Evolutionary conservation across 2,888 invertebrate genomes (phyloP).

Genomic region (Watsonalla cultraria): DNA sequence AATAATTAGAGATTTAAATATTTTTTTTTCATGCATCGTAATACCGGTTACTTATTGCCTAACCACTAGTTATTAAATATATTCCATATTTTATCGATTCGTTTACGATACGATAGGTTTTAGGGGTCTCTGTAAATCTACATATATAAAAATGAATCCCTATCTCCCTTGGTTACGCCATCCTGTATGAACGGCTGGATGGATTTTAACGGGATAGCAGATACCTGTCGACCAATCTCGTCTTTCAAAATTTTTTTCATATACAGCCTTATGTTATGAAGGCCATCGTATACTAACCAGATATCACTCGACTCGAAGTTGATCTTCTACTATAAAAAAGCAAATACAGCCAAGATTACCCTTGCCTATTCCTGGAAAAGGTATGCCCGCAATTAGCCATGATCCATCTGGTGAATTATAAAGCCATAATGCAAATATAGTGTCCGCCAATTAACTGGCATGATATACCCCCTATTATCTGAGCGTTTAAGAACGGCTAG

Average conservation of each 20-base stretch:
- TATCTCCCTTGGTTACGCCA: too few species aligned
- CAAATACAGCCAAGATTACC: too few species aligned
- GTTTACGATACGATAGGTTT: neutral
- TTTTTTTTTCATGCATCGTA: neutral
- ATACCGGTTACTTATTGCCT: neutral
- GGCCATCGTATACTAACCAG: too few species aligned
- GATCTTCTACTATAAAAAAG: too few species aligned
- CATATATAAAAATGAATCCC: too few species aligned
- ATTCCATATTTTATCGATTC: neutral
- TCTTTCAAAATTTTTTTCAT: too few species aligned
- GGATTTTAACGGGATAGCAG: too few species aligned
- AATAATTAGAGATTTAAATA: constrained; percentile 17
- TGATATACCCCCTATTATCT: constrained; percentile 18
- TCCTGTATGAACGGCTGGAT: too few species aligned
- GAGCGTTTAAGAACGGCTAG: too few species aligned
- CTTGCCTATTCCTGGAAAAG: neutral
- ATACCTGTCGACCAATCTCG: too few species aligned
- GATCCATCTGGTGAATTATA: neutral
- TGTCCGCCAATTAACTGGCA: constrained; percentile 21
- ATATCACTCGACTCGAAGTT: too few species aligned
- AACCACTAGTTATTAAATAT: neutral
- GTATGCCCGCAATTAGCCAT: neutral
- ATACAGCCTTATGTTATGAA: too few species aligned
- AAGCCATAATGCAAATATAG: constrained; percentile 25
- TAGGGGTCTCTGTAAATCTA: neutral